phyloP scores from a whole-genome alignment of 2,888 invertebrate species.

The Dorcus parallelipipedus region DNA sequence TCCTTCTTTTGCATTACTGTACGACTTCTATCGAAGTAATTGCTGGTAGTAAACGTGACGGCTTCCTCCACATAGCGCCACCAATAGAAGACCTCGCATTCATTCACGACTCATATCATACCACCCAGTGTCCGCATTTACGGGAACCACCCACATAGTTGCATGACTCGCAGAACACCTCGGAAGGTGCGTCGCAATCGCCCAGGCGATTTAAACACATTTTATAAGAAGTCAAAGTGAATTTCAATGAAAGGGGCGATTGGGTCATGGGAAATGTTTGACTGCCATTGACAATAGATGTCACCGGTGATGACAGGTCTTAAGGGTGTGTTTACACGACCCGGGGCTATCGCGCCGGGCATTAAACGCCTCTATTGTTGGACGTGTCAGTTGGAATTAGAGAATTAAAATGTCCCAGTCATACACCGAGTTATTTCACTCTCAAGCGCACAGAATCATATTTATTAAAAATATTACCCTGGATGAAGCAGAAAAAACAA shows the following conservation, averaged over 20 bases:
- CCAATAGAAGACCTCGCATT: conserved; percentile 22
- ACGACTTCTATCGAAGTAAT: no score
- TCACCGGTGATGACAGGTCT: conserved; percentile 40
- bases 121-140: conserved; percentile 31
- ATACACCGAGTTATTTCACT: conserved; percentile 1
- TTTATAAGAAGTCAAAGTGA: neutral
- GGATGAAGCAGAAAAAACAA: no score
- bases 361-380: conserved; percentile 39
- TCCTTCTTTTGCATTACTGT: no score
- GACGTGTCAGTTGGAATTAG: conserved; percentile 32
- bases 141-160: conserved; percentile 35
- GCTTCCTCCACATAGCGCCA: conserved; percentile 21
- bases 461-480: no score
- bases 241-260: conserved; percentile 17
- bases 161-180: conserved; percentile 31
- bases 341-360: conserved; percentile 33
- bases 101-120: conserved; percentile 27
- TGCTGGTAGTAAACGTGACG: neutral
- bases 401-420: conserved; percentile 29
- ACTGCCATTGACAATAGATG: conserved; percentile 37
- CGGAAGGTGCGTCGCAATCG: conserved; percentile 24
- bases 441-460: no score
- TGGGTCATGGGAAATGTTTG: conserved; percentile 29
- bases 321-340: conserved; percentile 41
- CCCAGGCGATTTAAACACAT: conserved; percentile 16